phyloP scores from a whole-genome alignment of 2,797 vertebrate genomes.

The Cuculus canorus region DNA sequence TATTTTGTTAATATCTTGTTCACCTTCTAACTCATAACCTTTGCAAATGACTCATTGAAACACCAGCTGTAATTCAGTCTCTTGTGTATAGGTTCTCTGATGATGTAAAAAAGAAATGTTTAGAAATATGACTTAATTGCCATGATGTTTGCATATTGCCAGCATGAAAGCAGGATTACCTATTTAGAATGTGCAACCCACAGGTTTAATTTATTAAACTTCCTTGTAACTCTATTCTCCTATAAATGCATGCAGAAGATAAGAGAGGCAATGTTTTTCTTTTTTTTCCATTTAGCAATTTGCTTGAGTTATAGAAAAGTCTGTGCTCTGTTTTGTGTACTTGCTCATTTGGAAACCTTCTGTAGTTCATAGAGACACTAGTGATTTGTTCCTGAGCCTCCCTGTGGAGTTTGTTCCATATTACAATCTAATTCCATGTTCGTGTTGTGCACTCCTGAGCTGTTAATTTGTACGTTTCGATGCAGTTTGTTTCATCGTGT shows the following conservation, averaged over 20 bases:
- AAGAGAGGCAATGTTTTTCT: not conserved
- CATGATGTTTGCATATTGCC: conserved; percentile 52
- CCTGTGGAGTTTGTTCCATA: conserved; percentile 76
- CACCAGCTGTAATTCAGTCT: conserved; percentile 64
- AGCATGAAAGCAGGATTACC: conserved; percentile 41
- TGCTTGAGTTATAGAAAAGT: conserved; percentile 73
- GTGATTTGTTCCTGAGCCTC: conserved; percentile 76
- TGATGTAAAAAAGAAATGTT: conserved; percentile 13
- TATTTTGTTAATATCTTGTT: conserved; percentile 39
- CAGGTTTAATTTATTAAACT: conserved; percentile 62
- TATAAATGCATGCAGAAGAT: conserved; percentile 28
- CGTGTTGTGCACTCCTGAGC: conserved; percentile 71
- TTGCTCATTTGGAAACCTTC: conserved; percentile 76
- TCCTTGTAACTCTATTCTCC: conserved; percentile 29
- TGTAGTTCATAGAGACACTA: conserved; percentile 73
- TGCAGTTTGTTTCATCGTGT: conserved; percentile 81
- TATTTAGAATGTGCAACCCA: conserved; percentile 31
- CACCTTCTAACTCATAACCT: conserved; percentile 64
- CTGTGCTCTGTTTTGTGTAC: conserved; percentile 61
- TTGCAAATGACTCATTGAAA: conserved; percentile 46
- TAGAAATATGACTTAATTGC: conserved; percentile 69
- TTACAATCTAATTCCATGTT: conserved; percentile 78
- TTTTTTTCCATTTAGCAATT: conserved; percentile 64
- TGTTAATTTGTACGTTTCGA: conserved; percentile 82
- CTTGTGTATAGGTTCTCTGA: conserved; percentile 46